These are phyloP conservation scores for Gallinago paraguaiae DNA, from an alignment of 2,113 vertebrate species.

Conservation along the genomic window DNA sequence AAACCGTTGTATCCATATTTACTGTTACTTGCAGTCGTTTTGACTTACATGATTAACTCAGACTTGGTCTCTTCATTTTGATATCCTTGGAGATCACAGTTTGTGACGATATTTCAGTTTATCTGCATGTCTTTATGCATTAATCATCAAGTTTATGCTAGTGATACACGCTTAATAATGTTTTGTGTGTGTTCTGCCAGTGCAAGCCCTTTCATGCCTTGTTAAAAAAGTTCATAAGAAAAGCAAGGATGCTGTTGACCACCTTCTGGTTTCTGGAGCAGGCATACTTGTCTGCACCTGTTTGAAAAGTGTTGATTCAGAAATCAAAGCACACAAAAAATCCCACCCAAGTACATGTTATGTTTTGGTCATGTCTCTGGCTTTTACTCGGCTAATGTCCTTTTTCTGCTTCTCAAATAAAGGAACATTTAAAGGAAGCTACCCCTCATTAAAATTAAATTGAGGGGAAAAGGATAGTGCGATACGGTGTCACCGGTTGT, in stretches of 20 bases:
- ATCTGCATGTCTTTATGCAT: background rate
- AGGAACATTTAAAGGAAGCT: background rate
- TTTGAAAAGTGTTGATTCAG: background rate
- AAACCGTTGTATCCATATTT: background rate
- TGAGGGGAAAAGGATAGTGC: background rate
- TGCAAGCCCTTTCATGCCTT: background rate
- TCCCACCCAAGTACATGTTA: background rate
- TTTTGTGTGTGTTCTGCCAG: background rate
- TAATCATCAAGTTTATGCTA: background rate
- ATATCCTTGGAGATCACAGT: background rate
- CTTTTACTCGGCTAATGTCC: background rate
- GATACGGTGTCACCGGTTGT: accelerated
- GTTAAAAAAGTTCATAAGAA: background rate
- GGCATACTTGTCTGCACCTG: background rate
- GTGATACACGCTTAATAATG: background rate
- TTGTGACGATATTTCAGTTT: background rate
- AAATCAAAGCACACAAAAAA: background rate
- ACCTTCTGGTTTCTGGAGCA: background rate
- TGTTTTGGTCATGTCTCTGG: background rate
- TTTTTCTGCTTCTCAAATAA: background rate
- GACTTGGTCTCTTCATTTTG: background rate
- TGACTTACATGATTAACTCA: background rate
- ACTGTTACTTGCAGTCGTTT: background rate
- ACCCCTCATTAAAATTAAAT: background rate
- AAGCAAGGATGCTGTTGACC: background rate